Percentiles rank a stretch among this genome's conserved stretches.
These are phyloP conservation scores for Onychomys leucogaster DNA, from an alignment of 2,797 vertebrate species.

Conservation along the genomic window DNA sequence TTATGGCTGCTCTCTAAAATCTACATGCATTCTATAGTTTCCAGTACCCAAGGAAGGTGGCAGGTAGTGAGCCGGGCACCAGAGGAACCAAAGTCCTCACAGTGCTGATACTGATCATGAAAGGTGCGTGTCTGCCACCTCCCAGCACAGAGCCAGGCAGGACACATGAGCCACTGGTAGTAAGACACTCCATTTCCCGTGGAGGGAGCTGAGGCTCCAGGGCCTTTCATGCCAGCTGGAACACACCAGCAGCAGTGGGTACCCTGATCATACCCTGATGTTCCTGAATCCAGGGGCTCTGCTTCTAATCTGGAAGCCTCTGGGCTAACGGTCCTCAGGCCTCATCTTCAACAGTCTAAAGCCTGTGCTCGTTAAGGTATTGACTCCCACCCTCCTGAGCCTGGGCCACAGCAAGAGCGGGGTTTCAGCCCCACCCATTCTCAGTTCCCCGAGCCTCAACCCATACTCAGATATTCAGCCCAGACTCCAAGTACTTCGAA, in stretches of 20 bases:
- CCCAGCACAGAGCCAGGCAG: neutral
- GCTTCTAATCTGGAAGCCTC: neutral
- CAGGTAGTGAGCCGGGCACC: neutral
- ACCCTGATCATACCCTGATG: neutral
- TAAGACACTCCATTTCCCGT: neutral
- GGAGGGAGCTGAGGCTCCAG: neutral
- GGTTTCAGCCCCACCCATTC: neutral
- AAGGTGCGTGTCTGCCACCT: neutral
- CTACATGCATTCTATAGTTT: neutral
- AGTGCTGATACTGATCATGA: accelerated
- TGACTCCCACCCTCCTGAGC: neutral
- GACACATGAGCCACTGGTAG: neutral
- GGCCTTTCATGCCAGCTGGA: neutral
- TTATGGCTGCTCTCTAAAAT: neutral
- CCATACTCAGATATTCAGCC: neutral
- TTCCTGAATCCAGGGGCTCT: neutral
- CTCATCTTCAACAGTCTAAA: neutral
- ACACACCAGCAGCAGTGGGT: neutral
- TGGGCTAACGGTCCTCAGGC: neutral
- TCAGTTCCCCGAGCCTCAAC: neutral
- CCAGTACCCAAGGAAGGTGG: neutral
- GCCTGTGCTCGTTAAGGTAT: neutral
- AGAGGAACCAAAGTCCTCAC: neutral
- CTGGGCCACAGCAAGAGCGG: neutral
- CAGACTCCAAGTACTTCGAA: neutral